These are phyloP conservation scores for Conistra vaccinii DNA, from an alignment of 2,888 invertebrate species.

Conservation along the genomic window DNA sequence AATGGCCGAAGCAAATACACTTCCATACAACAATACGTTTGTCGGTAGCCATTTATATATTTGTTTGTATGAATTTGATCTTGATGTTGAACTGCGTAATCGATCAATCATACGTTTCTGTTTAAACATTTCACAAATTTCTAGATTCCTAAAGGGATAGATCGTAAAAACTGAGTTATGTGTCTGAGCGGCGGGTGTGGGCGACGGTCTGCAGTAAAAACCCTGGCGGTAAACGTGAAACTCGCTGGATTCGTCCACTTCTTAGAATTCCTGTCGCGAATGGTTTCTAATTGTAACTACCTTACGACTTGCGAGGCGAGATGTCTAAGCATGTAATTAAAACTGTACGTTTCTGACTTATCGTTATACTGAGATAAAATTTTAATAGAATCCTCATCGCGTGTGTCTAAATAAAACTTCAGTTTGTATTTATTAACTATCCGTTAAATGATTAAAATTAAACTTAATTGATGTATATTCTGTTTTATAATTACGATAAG, in stretches of 20 bases:
- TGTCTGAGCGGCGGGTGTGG: conserved; percentile 59
- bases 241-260: conserved; percentile 70
- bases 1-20: conserved; percentile 64
- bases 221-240: conserved; percentile 67
- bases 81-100: conserved; percentile 59
- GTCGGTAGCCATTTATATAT: conserved; percentile 65
- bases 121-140: conserved; percentile 56
- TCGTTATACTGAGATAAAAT: conserved; percentile 35
- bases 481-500: conserved; percentile 23
- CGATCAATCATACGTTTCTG: conserved; percentile 51
- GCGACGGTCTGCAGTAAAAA: conserved; percentile 68
- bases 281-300: conserved; percentile 72
- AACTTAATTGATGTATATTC: conserved; percentile 16
- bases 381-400: conserved; percentile 36
- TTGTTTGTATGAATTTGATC: conserved; percentile 66
- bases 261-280: conserved; percentile 71
- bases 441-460: conserved; percentile 28
- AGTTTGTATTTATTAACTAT: conserved; percentile 29
- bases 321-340: conserved; percentile 54
- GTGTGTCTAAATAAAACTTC: conserved; percentile 23
- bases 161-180: conserved; percentile 71
- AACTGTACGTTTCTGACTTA: conserved; percentile 55
- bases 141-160: conserved; percentile 53
- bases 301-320: conserved; percentile 55
- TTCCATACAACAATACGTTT: conserved; percentile 61